Percentiles rank a stretch among this genome's conserved stretches.
Conservation (phyloP, 2,888 invertebrate species). For the Cistogaster globosa region DNA sequence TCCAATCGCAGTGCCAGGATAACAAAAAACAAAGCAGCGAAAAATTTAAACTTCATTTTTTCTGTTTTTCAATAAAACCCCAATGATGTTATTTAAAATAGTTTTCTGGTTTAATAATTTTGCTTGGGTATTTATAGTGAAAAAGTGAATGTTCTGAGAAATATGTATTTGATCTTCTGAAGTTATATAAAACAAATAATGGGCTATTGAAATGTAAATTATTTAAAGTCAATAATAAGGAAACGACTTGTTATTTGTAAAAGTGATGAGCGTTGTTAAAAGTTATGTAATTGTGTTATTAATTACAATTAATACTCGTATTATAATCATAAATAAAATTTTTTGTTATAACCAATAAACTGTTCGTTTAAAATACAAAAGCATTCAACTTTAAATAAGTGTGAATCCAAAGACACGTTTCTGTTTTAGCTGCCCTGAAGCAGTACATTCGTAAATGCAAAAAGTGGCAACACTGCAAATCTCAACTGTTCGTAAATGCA, state of each 20-base stretch:
- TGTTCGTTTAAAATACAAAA: no score
- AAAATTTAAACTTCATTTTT: conserved; percentile 37
- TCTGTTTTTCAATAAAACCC: not conserved
- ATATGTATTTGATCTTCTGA: not conserved
- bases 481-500: no score
- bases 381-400: no score
- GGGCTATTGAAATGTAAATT: not conserved
- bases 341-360: no score
- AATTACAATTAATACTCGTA: no score
- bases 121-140: conserved; percentile 29
- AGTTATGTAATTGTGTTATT: not conserved
- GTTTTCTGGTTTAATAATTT: not conserved
- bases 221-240: conserved; percentile 20
- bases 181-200: conserved; percentile 20
- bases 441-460: no score
- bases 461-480: no score
- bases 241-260: not conserved
- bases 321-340: no score
- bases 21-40: conserved; percentile 6
- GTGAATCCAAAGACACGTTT: no score
- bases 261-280: not conserved
- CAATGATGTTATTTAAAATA: not conserved
- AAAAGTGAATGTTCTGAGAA: not conserved
- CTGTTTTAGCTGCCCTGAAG: no score
- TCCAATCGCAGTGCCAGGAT: not conserved